Evolutionary conservation across 1,140 invertebrate species (phyloP).

Genomic region (Asobara japonica): DNA sequence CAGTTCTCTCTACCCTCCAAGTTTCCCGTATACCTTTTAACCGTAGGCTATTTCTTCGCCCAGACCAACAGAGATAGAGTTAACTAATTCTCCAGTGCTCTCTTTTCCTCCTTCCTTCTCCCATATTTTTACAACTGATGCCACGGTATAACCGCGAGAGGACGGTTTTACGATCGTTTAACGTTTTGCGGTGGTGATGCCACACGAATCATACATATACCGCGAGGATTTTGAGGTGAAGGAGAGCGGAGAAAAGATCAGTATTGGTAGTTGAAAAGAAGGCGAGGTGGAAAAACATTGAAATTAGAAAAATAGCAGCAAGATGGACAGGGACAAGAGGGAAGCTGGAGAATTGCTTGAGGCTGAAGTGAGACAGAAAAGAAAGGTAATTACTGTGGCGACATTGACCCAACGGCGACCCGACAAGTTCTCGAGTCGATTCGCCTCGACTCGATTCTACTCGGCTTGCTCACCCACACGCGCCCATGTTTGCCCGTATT

Average conservation of each 20-base stretch:
- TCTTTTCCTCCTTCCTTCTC: not conserved
- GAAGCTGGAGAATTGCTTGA: slow-evolving; percentile 21
- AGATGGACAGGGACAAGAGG: slow-evolving; percentile 10
- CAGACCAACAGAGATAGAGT: not conserved
- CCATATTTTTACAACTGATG: not conserved
- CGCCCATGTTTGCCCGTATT: slow-evolving; percentile 23
- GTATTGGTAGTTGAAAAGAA: not conserved
- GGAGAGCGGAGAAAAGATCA: not conserved
- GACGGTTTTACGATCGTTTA: slow-evolving; percentile 32
- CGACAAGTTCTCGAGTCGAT: slow-evolving; percentile 44
- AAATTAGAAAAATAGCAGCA: slow-evolving; percentile 15
- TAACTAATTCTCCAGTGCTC: not conserved
- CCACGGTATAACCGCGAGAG: slow-evolving; percentile 17
- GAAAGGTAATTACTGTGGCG: slow-evolving; percentile 57
- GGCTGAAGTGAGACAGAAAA: slow-evolving; percentile 32
- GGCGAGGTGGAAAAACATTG: slow-evolving; percentile 9
- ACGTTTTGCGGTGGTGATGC: slow-evolving; percentile 18
- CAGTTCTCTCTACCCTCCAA: not conserved
- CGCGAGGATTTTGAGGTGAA: not conserved
- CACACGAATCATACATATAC: not conserved
- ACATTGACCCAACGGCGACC: slow-evolving; percentile 58
- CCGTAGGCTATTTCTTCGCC: slow-evolving; percentile 1
- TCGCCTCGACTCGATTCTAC: slow-evolving; percentile 42
- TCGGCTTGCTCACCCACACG: slow-evolving; percentile 42
- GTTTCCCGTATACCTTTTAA: slow-evolving; percentile 10